Evolutionary conservation across 1,140 invertebrate species (phyloP), one percentile per base, ranked within the genome.

Genomic region (Anoplolepis gracilipes): DNA sequence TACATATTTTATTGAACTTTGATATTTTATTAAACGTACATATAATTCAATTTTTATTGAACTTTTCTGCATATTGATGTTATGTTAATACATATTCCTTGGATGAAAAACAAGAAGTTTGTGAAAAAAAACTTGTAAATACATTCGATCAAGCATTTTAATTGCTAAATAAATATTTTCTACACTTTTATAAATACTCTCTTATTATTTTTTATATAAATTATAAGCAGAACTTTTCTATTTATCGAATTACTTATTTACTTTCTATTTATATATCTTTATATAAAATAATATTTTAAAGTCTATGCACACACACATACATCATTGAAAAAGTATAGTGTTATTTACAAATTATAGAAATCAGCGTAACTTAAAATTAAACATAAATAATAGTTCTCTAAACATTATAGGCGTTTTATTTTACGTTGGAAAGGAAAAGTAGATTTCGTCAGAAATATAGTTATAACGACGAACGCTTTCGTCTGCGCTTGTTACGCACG

Each of bases 401-500:
- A 67, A 55, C 13, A 70, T 69, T 55, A 46, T 22, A 10, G 16
- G 10, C 25, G 19, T 28, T 22, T 36, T 70, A 79, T 39, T 39
- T 22, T 6, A 69, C n/a, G 22, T 67, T 78, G 53, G 33, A 36
- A 78, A 49, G 49, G 13, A 36, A 3, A 67, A 70, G 10, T 67
- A 67, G 49, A 16, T 55, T 69, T 70, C 25, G 42, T 57, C 22
- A 53, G 22, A 79, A 69, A 22, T 49, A 64, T 39, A 65, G 28
- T 79, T 53, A 30, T 59, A 79, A 53, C 25, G 39, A 69, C 22
- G 77, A 33, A 22, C 33, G 22, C 19, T 61, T 79, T 79, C 33
- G 64, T 30, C 39, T 46, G 61, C 11, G 55, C 36, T 62, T 64
- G 28, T 30, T 67, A n/a, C 28, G 13, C 10, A 25, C 16, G 19